Evolutionary conservation across 2,888 invertebrate species (phyloP).

Genomic region (Leucozona laternaria): DNA sequence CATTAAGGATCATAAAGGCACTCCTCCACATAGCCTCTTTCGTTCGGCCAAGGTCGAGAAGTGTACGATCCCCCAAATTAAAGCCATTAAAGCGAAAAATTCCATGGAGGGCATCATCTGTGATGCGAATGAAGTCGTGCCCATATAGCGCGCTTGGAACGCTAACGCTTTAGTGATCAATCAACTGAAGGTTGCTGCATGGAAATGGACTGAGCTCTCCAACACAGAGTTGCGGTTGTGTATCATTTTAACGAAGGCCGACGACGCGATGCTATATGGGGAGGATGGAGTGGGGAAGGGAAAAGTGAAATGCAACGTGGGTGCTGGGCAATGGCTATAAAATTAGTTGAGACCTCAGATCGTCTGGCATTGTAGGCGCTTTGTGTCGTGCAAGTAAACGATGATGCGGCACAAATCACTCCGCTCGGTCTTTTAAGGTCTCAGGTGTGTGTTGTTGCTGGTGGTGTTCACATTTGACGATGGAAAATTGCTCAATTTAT

Average conservation of each 20-base stretch:
- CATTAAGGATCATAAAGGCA: conserved; percentile 72
- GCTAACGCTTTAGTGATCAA: conserved; percentile 61
- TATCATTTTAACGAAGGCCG: background rate
- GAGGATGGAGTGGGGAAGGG: background rate
- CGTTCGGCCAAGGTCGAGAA: conserved; percentile 67
- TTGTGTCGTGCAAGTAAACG: conserved; percentile 67
- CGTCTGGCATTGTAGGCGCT: conserved; percentile 59
- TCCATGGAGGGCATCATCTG: conserved; percentile 30
- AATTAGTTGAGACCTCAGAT: conserved; percentile 74
- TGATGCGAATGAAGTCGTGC: conserved; percentile 51
- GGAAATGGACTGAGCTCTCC: conserved; percentile 35
- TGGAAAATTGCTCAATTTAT: conserved; percentile 76
- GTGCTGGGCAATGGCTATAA: conserved; percentile 68
- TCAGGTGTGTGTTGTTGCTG: conserved; percentile 40
- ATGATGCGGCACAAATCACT: conserved; percentile 69
- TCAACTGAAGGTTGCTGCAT: conserved; percentile 63
- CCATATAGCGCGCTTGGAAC: conserved; percentile 60
- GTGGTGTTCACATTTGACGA: conserved; percentile 52
- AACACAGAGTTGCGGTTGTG: background rate
- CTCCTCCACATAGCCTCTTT: conserved; percentile 33
- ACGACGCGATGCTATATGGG: background rate
- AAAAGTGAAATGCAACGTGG: conserved; percentile 57
- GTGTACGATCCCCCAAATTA: conserved; percentile 66
- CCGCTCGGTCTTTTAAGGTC: too few species aligned
- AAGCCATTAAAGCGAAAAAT: conserved; percentile 67